Base-by-base conservation (phyloP, 2,113 vertebrate genomes). In the Pteruthius melanotis region DNA sequence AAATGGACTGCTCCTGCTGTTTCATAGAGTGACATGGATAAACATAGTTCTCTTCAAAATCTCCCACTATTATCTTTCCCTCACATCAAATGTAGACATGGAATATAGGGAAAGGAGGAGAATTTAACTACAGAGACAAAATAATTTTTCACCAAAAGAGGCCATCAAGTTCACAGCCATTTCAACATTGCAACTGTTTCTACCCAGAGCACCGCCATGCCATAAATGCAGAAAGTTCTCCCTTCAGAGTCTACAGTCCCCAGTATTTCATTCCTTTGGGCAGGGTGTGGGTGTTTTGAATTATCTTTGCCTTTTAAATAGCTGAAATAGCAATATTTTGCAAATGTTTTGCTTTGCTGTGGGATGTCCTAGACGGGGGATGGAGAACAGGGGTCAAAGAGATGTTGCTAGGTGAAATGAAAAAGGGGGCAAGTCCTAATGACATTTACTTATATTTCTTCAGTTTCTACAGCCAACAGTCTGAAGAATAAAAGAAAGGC, bases 311-410 rank as follows among this genome's bases (percentile, higher is more conserved):
- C 22, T 59, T 81, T 71, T 15, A 94, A 71, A 64, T 3, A 71
- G 22, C 27, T 66, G 30, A 91, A 75, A 84, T 8, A 60, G 28
- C 39, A 85, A 9, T 44, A 66, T 76, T 77, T 17, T 7, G 5
- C 19, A 77, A 45, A 28, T 18, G 6, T 68, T 77, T 45, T 75
- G 11, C 20, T 75, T 89, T 76, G 33, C 40, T 72, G 13, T 11
- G 10, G 3, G 4, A 30, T 21, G 3, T 77, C 20, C 30, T n/a
- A 61, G 7, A 27, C 1, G 7, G 8, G 10, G 2, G 3, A 14
- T n/a, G 7, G 17, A 61, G 21, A 35, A 60, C 0, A 2, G 10
- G 6, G 3, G 17, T 42, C 11, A 44, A 5, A 44, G 42, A 71
- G 7, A 30, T 10, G 15, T 49, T 35, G 6, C 4, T 40, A 26